phyloP scores from a whole-genome alignment of 2,797 vertebrate genomes.

The Clangula hyemalis region DNA sequence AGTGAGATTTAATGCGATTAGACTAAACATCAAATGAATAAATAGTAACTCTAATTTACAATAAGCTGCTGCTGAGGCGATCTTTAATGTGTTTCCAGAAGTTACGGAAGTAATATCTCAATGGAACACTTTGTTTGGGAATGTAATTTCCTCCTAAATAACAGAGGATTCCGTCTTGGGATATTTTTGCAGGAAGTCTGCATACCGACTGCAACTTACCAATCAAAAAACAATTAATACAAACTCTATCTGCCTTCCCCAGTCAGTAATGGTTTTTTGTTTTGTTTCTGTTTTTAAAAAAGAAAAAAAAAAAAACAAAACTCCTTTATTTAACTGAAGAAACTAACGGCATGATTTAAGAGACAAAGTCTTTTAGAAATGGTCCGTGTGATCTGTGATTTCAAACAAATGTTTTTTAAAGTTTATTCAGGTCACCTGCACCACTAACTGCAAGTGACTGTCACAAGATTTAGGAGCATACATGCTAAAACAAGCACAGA shows the following conservation, averaged over 20 bases:
- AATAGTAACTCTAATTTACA: slow-evolving; percentile 7
- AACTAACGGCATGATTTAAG: background rate
- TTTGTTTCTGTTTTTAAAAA: background rate
- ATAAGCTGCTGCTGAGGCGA: background rate
- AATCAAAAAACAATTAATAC: background rate
- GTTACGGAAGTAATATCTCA: slow-evolving; percentile 39
- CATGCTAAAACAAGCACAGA: too few species aligned
- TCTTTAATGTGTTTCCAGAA: slow-evolving; percentile 28
- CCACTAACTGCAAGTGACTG: background rate
- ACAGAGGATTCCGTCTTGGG: background rate
- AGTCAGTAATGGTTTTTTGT: background rate
- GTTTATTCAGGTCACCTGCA: background rate
- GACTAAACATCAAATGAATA: slow-evolving; percentile 31
- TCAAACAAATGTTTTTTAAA: background rate
- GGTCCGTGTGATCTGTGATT: background rate
- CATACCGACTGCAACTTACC: background rate
- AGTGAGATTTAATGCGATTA: background rate
- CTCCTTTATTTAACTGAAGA: background rate
- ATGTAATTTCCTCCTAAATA: slow-evolving; percentile 40
- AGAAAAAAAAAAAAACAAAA: background rate
- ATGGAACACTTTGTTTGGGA: background rate
- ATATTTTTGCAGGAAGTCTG: slow-evolving; percentile 14
- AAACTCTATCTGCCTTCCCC: background rate
- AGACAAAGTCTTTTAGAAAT: background rate
- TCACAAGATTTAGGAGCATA: background rate